Conservation (phyloP, 1,140 invertebrate genomes). For the Diprion similis region DNA sequence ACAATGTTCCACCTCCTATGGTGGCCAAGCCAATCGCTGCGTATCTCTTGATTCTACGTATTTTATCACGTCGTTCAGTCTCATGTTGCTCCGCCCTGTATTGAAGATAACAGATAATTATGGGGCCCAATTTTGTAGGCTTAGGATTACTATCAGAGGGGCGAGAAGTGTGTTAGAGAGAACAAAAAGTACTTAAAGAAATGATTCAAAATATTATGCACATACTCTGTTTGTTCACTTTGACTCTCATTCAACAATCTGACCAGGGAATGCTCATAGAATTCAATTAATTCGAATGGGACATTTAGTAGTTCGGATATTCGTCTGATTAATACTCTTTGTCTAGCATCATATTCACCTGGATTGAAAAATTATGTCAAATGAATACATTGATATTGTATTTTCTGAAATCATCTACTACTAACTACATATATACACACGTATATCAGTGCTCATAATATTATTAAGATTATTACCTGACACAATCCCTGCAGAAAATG, state of each 20-base stretch:
- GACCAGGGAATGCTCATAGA: conserved; percentile 59
- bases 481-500: conserved; percentile 29
- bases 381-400: neutral
- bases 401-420: neutral
- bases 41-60: conserved; percentile 69
- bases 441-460: neutral
- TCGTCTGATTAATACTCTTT: conserved; percentile 67
- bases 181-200: conserved; percentile 15
- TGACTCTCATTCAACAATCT: conserved; percentile 53
- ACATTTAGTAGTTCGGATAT: conserved; percentile 65
- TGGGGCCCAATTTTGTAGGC: conserved; percentile 14
- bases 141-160: neutral
- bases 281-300: conserved; percentile 63
- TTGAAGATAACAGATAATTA: conserved; percentile 21
- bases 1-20: conserved; percentile 69
- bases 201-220: conserved; percentile 25
- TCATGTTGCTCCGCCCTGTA: conserved; percentile 57
- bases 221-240: conserved; percentile 49
- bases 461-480: conserved; percentile 27
- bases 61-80: conserved; percentile 59
- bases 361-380: conserved; percentile 21
- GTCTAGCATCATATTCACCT: conserved; percentile 73
- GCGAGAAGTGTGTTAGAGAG: neutral
- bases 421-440: neutral
- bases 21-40: conserved; percentile 71